Evolutionary conservation across 2,797 vertebrate genomes (phyloP), one percentile per base, ranked within the genome.

Genomic region (Ctenochaetus hawaiiensis): DNA sequence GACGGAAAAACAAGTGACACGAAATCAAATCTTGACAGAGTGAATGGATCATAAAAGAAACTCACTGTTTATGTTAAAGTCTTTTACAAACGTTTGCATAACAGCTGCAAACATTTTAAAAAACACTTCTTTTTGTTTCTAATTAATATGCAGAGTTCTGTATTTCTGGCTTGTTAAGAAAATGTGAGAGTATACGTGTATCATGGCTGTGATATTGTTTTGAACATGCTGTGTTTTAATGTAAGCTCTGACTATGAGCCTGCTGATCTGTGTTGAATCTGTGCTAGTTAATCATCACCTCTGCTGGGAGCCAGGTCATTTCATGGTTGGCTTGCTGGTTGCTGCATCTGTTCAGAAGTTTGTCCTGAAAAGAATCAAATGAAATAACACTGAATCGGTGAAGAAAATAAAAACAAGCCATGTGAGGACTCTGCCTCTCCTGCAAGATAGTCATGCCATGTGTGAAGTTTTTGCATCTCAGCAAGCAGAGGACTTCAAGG

Each of bases 251-350:
- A 79, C 45, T 23, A 18, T 37, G 53, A 77, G 67, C 60, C 71
- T 61, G 34, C 67, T 85, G 75, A 74, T 81, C 71, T 82, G 43
- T 58, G 69, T 39, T 78, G 59, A 62, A 67, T 78, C 74, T 59
- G 30, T 34, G 39, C 69, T 72, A 62, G 63, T 83, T 85, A 60
- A 83, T 86, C 44, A 74, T 83, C 66, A 63, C 68, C 26, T 86
- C 78, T 66, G 84, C 77, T 67, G 78, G 73, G 68, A 86, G 73
- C 58, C 47, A 63, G 72, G 72, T 72, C 80, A 83, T 85, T 87
- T 86, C 65, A 84, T 65, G 77, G 76, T 67, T 43, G 77, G 78
- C 72, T 83, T 78, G 63, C 45, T 37, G 65, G n/a, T 71, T 73
- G 68, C 56, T 69, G 72, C 65, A 71, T 84, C 68, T 78, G 77